Evolutionary conservation across 1,140 invertebrate species (phyloP).

Genomic region (Ips typographus): DNA sequence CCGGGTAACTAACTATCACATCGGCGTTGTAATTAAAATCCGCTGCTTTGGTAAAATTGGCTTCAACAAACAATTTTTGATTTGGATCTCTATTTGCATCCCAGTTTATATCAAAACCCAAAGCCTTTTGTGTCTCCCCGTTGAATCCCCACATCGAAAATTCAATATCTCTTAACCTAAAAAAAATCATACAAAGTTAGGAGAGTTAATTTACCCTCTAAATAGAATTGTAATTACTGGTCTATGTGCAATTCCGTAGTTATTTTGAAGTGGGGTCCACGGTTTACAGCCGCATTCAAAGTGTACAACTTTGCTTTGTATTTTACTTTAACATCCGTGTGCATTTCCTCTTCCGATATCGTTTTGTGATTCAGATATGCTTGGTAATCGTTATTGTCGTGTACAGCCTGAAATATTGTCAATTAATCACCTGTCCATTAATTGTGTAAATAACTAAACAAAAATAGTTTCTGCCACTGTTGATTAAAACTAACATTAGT

Average conservation of each 20-base stretch:
- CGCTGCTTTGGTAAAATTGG: slow-evolving; percentile 55
- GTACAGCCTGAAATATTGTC: slow-evolving; percentile 57
- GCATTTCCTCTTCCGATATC: slow-evolving; percentile 58
- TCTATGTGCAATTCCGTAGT: slow-evolving; percentile 70
- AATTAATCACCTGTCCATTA: too few relatives aligned
- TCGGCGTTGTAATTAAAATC: slow-evolving; percentile 62
- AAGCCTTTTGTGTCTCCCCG: slow-evolving; percentile 60
- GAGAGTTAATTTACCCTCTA: neutral
- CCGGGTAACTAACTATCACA: slow-evolving; percentile 70
- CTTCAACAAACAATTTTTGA: slow-evolving; percentile 62
- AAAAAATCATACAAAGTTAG: slow-evolving; percentile 11
- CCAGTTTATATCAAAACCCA: slow-evolving; percentile 74
- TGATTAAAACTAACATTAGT: neutral
- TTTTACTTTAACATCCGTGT: slow-evolving; percentile 64
- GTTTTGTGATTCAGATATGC: slow-evolving; percentile 61
- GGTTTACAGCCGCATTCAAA: slow-evolving; percentile 51
- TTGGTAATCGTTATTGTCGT: slow-evolving; percentile 63
- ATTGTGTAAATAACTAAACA: too few relatives aligned
- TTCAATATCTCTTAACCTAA: slow-evolving; percentile 71
- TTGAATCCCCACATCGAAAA: slow-evolving; percentile 62
- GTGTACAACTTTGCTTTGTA: slow-evolving; percentile 68
- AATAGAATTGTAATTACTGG: slow-evolving; percentile 55
- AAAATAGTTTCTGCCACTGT: too few relatives aligned
- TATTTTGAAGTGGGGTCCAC: slow-evolving; percentile 47
- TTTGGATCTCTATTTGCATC: slow-evolving; percentile 78